Conservation (phyloP, 2,113 vertebrate genomes). For the Synchiropus splendidus region DNA sequence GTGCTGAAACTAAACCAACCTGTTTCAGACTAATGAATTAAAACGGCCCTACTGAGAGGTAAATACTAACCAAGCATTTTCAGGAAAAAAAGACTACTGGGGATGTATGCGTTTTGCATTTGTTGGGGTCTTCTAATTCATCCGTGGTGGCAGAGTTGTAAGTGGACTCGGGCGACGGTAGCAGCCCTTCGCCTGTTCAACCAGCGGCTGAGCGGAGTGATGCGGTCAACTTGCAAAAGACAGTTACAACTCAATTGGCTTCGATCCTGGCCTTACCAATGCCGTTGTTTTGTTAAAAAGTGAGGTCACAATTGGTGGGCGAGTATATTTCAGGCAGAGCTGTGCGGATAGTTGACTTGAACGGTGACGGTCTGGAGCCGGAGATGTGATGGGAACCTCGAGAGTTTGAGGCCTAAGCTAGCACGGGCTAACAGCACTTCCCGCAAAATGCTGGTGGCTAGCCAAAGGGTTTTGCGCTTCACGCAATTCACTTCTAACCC, state of each 20-base stretch:
- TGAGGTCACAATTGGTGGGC: constrained; percentile 3
- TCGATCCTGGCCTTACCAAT: constrained; percentile 48
- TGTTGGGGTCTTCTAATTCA: constrained; percentile 45
- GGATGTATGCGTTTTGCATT: constrained; percentile 33
- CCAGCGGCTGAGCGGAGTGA: constrained; percentile 52
- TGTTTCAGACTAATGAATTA: constrained; percentile 71
- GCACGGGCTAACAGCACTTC: constrained; percentile 5
- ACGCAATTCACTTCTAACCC: constrained; percentile 27
- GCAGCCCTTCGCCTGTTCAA: constrained; percentile 46
- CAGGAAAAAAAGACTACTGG: neutral
- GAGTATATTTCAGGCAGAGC: constrained; percentile 10
- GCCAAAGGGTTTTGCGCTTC: constrained; percentile 28
- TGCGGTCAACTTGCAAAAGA: constrained; percentile 62
- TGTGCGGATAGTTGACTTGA: constrained; percentile 34
- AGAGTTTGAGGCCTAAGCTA: constrained; percentile 68
- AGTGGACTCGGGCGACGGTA: constrained; percentile 47
- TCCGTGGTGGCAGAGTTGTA: constrained; percentile 58
- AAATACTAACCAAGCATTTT: constrained; percentile 47
- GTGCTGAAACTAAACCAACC: constrained; percentile 70
- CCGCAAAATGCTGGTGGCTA: constrained; percentile 32
- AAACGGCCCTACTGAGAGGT: constrained; percentile 68
- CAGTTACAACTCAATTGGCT: constrained; percentile 60
- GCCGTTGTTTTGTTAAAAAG: constrained; percentile 40
- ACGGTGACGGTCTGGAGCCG: constrained; percentile 38
- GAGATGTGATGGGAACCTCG: constrained; percentile 59